Base-by-base conservation (phyloP, 2,797 vertebrate species). In the Tadarida brasiliensis region DNA sequence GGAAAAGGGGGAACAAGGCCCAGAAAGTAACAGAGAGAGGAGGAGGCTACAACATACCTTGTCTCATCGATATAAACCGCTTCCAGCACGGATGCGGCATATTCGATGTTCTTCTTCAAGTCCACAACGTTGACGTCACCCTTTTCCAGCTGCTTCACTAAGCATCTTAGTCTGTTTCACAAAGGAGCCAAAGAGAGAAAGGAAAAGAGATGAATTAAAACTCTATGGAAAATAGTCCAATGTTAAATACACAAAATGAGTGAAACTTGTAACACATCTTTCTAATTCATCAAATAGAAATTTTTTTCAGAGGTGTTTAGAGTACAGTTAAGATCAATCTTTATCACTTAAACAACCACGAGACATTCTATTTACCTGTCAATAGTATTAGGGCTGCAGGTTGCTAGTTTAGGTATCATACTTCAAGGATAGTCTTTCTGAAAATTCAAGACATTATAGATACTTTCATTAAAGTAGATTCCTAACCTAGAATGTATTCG, bases 21-120 rank as follows among this genome's bases (percentile, higher is more conserved):
- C 70, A 35, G 30, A 83, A 39, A 49, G 59, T 10, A 44, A 67
- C 56, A 65, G 30, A 2, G 16, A n/a, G 17, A 83, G 9, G 24
- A 78, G 11, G n/a, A 47, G 8, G 20, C 24, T n/a, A 47, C 73
- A 67, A 92, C 97, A 98, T 96, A 99, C 99, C 99, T 99, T 91
- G 99, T 99, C 98, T 99, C 99, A 26, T 99, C 99, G 0, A 99
- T 99, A 98, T 99, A 99, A 94, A 99, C 99, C 0, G 99, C 98
- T 96, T 99, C 99, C 98, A 99, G 94, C 95, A 99, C 99, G 35
- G 99, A 99, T 0, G 99, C 99, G 5, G 99, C 99, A 97, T 99
- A 99, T 98, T 99, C 99, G 95, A 99, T 99, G 97, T 99, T 99
- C 98, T 99, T 99, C 98, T 99, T 99, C 86, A 99, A 98, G 93